Evolutionary conservation across 2,888 invertebrate genomes (phyloP).

Genomic region (Philereme transversata): DNA sequence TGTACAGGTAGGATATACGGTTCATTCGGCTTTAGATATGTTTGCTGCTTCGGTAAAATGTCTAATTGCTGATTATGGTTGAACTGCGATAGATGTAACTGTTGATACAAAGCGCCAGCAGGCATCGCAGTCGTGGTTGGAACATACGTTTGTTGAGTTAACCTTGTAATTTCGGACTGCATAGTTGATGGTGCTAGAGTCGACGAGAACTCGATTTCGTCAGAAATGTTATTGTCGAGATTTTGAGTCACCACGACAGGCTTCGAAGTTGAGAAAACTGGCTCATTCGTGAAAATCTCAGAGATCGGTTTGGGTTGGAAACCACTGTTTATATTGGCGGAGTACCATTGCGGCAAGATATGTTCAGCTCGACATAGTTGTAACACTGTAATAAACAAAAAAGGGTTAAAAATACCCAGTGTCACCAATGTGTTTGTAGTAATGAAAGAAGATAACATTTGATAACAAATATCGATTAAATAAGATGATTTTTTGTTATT

Average conservation of each 20-base stretch:
- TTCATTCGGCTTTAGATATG: slow-evolving; percentile 14
- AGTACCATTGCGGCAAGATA: slow-evolving; percentile 67
- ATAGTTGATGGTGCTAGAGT: slow-evolving; percentile 39
- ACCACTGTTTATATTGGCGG: slow-evolving; percentile 72
- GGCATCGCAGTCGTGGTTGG: slow-evolving; percentile 33
- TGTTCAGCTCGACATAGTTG: slow-evolving; percentile 73
- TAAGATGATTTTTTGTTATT: too few species aligned
- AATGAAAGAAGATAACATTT: too few species aligned
- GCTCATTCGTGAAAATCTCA: slow-evolving; percentile 68
- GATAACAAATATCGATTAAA: too few species aligned
- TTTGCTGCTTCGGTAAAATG: slow-evolving; percentile 17
- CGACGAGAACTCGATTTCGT: slow-evolving; percentile 42
- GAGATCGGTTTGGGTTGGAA: slow-evolving; percentile 71
- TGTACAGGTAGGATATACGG: slow-evolving; percentile 15
- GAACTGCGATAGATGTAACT: slow-evolving; percentile 9
- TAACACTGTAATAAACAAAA: slow-evolving; percentile 67
- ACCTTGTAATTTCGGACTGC: slow-evolving; percentile 14
- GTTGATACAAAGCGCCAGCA: slow-evolving; percentile 23
- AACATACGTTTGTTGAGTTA: slow-evolving; percentile 7
- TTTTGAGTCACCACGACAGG: slow-evolving; percentile 51
- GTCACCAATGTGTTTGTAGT: too few species aligned
- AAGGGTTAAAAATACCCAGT: not conserved
- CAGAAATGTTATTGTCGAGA: slow-evolving; percentile 31
- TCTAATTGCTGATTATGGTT: slow-evolving; percentile 15
- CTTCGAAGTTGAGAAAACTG: slow-evolving; percentile 57